These are phyloP conservation scores for Germaria angustata DNA, from an alignment of 2,888 invertebrate species.

Conservation along the genomic window DNA sequence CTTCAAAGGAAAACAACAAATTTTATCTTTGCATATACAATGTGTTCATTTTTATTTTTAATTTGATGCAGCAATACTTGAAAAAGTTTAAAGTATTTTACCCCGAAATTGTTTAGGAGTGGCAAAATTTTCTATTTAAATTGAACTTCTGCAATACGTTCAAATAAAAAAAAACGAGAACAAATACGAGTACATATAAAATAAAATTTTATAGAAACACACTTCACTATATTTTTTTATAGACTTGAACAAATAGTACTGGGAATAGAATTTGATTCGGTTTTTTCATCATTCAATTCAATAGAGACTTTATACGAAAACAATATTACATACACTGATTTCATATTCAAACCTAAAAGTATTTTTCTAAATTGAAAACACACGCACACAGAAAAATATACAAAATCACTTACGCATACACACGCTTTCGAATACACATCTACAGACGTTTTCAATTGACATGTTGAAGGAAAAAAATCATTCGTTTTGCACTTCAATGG, in stretches of 20 bases:
- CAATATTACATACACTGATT: slow-evolving; percentile 25
- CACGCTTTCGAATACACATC: too few relatives aligned
- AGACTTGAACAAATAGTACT: slow-evolving; percentile 6
- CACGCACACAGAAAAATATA: not conserved
- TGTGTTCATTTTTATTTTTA: not conserved
- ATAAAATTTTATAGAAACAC: not conserved
- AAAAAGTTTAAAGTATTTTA: slow-evolving; percentile 15
- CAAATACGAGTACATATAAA: not conserved
- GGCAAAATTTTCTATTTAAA: slow-evolving; percentile 57
- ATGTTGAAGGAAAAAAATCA: slow-evolving; percentile 37
- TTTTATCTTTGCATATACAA: too few relatives aligned
- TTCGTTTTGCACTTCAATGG: slow-evolving; percentile 1
- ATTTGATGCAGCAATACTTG: not conserved
- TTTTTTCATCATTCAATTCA: slow-evolving; percentile 53
- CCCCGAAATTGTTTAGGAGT: slow-evolving; percentile 21
- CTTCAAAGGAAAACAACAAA: too few relatives aligned
- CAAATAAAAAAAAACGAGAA: not conserved
- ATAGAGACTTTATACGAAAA: slow-evolving; percentile 43
- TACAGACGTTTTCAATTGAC: slow-evolving; percentile 18
- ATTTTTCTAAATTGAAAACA: slow-evolving; percentile 13
- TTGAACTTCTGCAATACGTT: slow-evolving; percentile 43
- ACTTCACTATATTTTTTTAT: slow-evolving; percentile 18
- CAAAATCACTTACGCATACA: not conserved
- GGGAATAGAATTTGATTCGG: slow-evolving; percentile 59
- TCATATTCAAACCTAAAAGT: slow-evolving; percentile 27